A percentile compares a stretch with the other conserved stretches of the same genome.
These are phyloP conservation scores for Trachemys scripta DNA, from an alignment of 2,113 vertebrate species.

Conservation along the genomic window DNA sequence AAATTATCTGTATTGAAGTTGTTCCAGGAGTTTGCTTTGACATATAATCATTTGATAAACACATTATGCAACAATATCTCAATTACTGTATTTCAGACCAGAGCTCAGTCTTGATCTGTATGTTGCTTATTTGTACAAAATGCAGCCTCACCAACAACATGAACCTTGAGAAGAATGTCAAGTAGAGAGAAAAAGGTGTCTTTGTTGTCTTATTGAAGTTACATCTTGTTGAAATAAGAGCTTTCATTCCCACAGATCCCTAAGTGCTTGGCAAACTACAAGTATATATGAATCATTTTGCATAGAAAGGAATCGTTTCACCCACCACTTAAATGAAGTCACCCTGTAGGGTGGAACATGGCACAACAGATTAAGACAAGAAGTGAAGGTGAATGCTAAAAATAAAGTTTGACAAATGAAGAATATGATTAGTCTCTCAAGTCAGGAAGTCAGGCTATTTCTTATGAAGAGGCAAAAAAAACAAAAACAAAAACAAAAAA, in stretches of 20 bases:
- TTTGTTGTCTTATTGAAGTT: not conserved
- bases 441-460: not conserved
- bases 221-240: not conserved
- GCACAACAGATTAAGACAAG: constrained; percentile 39
- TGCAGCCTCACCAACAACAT: not conserved
- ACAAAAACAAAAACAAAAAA: not conserved
- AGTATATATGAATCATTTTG: constrained; percentile 14
- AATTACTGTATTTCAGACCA: not conserved
- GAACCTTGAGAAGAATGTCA: not conserved
- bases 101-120: not conserved
- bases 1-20: not conserved
- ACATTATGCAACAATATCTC: not conserved
- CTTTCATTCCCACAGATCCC: not conserved
- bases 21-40: not conserved
- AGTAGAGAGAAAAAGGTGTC: not conserved
- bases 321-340: constrained; percentile 27
- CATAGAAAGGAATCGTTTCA: constrained; percentile 45
- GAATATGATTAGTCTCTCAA: not conserved
- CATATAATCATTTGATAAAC: not conserved
- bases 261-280: constrained; percentile 23
- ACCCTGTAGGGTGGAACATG: not conserved
- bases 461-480: not conserved
- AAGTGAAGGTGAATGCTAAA: not conserved
- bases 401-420: constrained; percentile 34
- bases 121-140: constrained; percentile 3